These are phyloP conservation scores for Hydractinia symbiolongicarpus DNA, from an alignment of 30 jellyfish, hydroid and myxozoan genomes.

Conservation along the genomic window DNA sequence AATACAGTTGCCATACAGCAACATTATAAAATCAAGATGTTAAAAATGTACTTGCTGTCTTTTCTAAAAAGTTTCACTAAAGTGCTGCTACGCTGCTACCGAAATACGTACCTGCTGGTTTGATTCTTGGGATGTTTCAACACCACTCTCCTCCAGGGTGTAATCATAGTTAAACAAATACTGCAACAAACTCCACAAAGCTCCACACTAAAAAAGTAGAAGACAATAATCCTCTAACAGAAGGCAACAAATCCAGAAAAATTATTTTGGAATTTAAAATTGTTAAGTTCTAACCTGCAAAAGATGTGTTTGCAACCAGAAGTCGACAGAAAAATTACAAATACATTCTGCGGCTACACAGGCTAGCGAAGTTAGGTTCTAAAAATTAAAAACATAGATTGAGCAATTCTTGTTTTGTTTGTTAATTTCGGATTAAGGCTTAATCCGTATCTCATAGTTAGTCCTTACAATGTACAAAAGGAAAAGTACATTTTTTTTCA, in stretches of 20 bases:
- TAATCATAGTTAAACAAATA: conserved; percentile 80
- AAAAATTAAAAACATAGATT: background rate
- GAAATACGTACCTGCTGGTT: conserved; percentile 68
- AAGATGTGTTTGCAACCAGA: conserved; percentile 89
- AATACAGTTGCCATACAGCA: too few species aligned
- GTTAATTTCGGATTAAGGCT: too few species aligned
- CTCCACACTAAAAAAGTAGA: conserved; percentile 72
- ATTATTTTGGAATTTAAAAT: background rate
- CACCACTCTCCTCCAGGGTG: conserved; percentile 97
- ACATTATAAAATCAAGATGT: too few species aligned
- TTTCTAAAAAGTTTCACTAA: too few species aligned
- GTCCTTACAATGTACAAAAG: background rate
- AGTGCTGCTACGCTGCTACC: background rate
- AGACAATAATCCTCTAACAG: background rate
- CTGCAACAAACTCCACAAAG: conserved; percentile 74
- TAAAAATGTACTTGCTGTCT: too few species aligned
- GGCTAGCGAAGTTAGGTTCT: conserved; percentile 66
- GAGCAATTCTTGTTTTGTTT: too few species aligned
- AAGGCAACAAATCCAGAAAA: background rate
- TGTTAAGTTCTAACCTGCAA: conserved; percentile 49
- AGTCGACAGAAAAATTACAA: conserved; percentile 76
- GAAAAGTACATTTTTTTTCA: background rate
- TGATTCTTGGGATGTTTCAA: conserved; percentile 55
- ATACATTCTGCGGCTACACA: conserved; percentile 79
- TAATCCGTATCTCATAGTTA: too few species aligned